Percentiles rank a stretch among this genome's conserved stretches.
Evolutionary conservation across 2,888 invertebrate genomes (phyloP).

Genomic region (Cepaea hortensis): DNA sequence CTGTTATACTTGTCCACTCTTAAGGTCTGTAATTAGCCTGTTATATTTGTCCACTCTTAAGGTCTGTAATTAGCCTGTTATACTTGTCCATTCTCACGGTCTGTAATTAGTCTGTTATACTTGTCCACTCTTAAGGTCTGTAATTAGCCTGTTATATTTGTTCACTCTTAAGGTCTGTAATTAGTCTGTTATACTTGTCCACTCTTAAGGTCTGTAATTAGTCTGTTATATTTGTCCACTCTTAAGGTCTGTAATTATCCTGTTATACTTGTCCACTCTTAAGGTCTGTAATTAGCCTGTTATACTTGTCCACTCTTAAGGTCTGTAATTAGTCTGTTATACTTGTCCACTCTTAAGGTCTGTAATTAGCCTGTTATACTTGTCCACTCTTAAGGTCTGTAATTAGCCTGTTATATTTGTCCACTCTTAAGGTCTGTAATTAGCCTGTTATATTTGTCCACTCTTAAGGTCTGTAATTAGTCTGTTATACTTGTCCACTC

Average conservation of each 20-base stretch:
- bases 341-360: not conserved
- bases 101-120: conserved; percentile 78
- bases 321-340: conserved; percentile 78
- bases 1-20: too few species aligned
- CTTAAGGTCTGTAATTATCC: conserved; percentile 77
- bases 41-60: not conserved
- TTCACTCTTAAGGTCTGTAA: conserved; percentile 75
- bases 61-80: conserved; percentile 78
- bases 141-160: too few species aligned
- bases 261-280: too few species aligned
- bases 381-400: conserved; percentile 74
- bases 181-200: too few species aligned
- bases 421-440: too few species aligned
- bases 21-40: conserved; percentile 78
- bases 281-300: conserved; percentile 78
- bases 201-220: conserved; percentile 76
- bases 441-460: too few species aligned
- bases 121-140: conserved; percentile 73
- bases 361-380: conserved; percentile 78
- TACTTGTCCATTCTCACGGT: not conserved
- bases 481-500: too few species aligned
- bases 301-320: not conserved
- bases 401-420: too few species aligned
- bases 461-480: too few species aligned
- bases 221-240: too few species aligned